Conservation (phyloP, 2,888 invertebrate genomes). For the Himalopsyche anomala region DNA sequence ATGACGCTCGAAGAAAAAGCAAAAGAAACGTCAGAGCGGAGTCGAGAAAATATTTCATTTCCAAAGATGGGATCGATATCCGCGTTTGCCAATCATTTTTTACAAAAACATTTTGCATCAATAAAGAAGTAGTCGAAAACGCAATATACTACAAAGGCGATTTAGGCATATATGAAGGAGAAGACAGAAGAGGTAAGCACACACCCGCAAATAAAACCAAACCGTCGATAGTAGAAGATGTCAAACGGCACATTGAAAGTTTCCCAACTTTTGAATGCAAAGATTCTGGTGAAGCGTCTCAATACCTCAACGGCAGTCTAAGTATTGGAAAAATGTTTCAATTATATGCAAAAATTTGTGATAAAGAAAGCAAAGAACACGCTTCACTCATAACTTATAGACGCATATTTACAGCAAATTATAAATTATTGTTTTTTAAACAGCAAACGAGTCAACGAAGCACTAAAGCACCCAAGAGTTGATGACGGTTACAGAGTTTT, state of each 20-base stretch:
- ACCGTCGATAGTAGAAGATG: neutral
- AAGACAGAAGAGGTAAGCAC: neutral
- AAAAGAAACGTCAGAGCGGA: neutral
- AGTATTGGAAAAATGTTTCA: conserved; percentile 18
- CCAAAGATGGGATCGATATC: neutral
- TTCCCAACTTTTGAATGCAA: neutral
- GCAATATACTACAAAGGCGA: neutral
- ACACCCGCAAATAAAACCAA: neutral
- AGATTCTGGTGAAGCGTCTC: neutral
- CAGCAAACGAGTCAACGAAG: neutral
- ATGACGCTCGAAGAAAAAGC: neutral
- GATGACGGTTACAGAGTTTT: too few relatives aligned
- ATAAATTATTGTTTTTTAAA: conserved; percentile 1
- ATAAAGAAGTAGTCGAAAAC: conserved; percentile 5
- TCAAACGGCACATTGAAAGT: conserved; percentile 18
- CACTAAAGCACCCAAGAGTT: neutral
- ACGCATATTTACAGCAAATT: conserved; percentile 18
- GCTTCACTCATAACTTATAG: neutral
- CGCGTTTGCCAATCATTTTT: conserved; percentile 7
- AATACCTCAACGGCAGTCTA: neutral
- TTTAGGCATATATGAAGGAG: neutral
- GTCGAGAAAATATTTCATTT: conserved; percentile 13
- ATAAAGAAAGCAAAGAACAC: neutral
- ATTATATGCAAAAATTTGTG: neutral
- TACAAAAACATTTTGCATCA: neutral